Evolutionary conservation across 2,888 invertebrate species (phyloP).

Genomic region (Cartodere bifasciata): DNA sequence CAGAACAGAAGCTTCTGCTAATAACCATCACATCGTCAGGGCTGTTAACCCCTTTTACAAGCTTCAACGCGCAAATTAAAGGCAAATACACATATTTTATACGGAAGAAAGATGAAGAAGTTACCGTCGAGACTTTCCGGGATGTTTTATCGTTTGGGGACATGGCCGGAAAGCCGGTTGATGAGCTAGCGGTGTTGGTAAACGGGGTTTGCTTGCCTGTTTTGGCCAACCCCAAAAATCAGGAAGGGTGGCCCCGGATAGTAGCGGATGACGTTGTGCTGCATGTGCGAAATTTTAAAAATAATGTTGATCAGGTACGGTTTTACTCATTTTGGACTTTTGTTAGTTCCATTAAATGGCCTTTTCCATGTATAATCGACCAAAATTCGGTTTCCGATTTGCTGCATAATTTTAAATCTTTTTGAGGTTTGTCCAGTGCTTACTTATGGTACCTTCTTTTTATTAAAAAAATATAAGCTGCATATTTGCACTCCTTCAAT

Average conservation of each 20-base stretch:
- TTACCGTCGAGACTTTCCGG: constrained; percentile 47
- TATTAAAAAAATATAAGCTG: no score
- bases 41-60: constrained; percentile 47
- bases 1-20: constrained; percentile 39
- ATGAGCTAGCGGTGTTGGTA: constrained; percentile 54
- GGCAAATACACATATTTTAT: constrained; percentile 68
- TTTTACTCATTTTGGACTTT: no score
- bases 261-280: constrained; percentile 57
- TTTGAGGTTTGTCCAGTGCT: no score
- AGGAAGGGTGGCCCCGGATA: constrained; percentile 59
- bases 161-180: constrained; percentile 55
- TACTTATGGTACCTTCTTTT: no score
- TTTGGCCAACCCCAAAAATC: constrained; percentile 56
- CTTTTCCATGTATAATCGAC: no score
- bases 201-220: constrained; percentile 64
- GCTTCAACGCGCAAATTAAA: constrained; percentile 47
- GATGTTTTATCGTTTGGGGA: constrained; percentile 53
- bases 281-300: constrained; percentile 56
- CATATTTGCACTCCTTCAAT: no score
- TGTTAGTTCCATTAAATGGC: no score
- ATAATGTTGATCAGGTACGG: constrained; percentile 54
- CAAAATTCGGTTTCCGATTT: no score
- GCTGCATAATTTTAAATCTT: no score
- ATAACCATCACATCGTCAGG: constrained; percentile 51
- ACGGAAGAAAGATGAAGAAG: constrained; percentile 45